Percentiles rank a stretch among this genome's conserved stretches.
These are phyloP conservation scores for Neoniphon sammara DNA, from an alignment of 2,797 vertebrate genomes.

Conservation along the genomic window DNA sequence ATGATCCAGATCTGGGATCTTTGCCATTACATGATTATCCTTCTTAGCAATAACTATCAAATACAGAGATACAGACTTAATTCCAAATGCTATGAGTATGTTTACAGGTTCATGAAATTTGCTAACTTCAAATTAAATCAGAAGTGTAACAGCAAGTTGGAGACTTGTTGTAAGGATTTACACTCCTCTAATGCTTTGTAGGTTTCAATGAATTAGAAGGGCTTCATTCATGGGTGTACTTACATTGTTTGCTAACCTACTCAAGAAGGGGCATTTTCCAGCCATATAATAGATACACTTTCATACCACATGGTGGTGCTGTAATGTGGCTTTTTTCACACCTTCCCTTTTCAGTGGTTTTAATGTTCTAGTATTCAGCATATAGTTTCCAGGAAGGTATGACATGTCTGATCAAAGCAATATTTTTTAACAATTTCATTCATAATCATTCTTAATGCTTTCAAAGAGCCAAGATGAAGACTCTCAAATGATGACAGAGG, in stretches of 20 bases:
- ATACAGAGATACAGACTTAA: background rate
- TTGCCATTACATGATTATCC: background rate
- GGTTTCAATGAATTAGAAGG: conserved; percentile 1
- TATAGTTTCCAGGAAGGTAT: background rate
- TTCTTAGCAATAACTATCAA: conserved; percentile 1
- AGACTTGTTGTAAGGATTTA: background rate
- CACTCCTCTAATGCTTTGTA: background rate
- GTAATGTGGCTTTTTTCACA: conserved; percentile 41
- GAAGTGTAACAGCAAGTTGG: too few species aligned
- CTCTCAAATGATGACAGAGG: conserved; percentile 90
- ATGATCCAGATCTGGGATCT: too few species aligned
- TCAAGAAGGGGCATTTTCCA: background rate
- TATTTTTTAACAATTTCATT: background rate
- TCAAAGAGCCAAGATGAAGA: conserved; percentile 91
- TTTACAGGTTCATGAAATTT: conserved; percentile 24
- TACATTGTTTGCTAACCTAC: conserved; percentile 7
- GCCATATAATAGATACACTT: conserved; percentile 9
- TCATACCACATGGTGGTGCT: conserved; percentile 73
- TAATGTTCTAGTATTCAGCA: background rate
- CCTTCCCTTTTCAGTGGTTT: conserved; percentile 4
- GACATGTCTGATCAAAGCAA: background rate
- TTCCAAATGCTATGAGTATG: background rate
- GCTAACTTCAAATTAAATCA: too few species aligned
- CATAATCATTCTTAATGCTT: background rate
- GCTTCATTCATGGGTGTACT: background rate